Base-by-base conservation (phyloP, 37 sponge, comb jelly and placozoan species). In the Amphimedon queenslandica region DNA sequence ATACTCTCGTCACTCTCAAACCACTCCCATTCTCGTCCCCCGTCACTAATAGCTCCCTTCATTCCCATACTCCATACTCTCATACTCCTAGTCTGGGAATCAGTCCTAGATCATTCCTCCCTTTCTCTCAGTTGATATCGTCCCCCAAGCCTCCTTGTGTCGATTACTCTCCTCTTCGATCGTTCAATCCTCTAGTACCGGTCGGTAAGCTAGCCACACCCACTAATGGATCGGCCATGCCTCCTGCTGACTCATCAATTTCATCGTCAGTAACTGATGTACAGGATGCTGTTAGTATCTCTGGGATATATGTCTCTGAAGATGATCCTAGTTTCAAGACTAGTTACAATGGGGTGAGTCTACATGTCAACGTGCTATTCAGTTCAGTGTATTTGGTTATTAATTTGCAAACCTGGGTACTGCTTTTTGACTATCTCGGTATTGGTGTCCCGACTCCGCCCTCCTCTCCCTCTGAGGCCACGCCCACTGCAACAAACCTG, bases 341-440 rank as follows among this genome's bases (percentile, higher is more conserved):
- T 37, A 77, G 70, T 20, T 88, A 81, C 51, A 64, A 87, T 2
- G 76, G 85, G 2, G 90, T 88, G 31, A 93, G 90, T 82, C 66
- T 0, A 0, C 78, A 84, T 78, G 77, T 81, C 29, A 70, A 75
- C 28, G 93, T 95, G 35, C 85, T 87, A 24, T 92, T 98, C 80
- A 92, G 98, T 64, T 84, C 89, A 13, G 87, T 90, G 24, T 85
- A 66, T 40, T 64, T 92, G 32, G 81, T 84, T 33, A 84, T 98
- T 66, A 98, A 98, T 67, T 93, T 92, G 2, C 96, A 94, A 56
- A 93, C 99, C 0, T 95, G 96, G 95, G 96, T 95, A 2, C 68
- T 92, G 42, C 81, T 98, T 34, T 73, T 98, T 27, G 99, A 98
- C 77, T 98, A 88, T 80, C 82, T 98, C n/a, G 93, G 88, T 20